These are phyloP conservation scores for Cyprichromis sp. DNA, from an alignment of 2,113 vertebrate genomes.

Conservation along the genomic window DNA sequence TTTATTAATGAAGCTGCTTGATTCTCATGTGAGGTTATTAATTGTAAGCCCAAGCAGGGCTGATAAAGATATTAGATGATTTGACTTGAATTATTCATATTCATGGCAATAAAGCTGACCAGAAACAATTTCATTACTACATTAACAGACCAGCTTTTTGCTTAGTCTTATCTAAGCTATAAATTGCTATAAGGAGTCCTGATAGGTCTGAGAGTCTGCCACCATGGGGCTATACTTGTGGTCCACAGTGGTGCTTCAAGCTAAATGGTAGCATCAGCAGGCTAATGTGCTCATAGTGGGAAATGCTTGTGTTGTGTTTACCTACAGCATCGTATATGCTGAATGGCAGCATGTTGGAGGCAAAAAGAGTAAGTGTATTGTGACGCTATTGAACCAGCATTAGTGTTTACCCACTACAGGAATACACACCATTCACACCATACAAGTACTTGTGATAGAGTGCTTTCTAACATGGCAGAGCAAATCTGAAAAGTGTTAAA, in stretches of 20 bases:
- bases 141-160: background rate
- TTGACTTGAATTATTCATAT: background rate
- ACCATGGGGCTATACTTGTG: background rate
- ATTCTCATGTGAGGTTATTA: background rate
- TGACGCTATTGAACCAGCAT: background rate
- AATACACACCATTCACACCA: background rate
- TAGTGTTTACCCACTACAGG: background rate
- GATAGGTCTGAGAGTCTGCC: background rate
- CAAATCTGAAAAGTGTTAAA: background rate
- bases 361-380: background rate
- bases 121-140: background rate
- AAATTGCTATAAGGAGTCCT: background rate
- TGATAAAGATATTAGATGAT: background rate
- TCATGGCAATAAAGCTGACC: background rate
- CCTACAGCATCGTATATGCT: background rate
- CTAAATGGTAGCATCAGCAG: background rate
- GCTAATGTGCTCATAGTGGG: background rate
- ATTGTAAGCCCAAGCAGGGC: background rate
- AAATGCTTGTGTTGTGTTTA: background rate
- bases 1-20: background rate
- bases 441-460: background rate
- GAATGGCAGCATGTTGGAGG: background rate
- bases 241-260: background rate
- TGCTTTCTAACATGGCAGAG: background rate
- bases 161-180: background rate